Evolutionary conservation across 1,140 invertebrate genomes (phyloP).

Genomic region (Coelopa frigida): DNA sequence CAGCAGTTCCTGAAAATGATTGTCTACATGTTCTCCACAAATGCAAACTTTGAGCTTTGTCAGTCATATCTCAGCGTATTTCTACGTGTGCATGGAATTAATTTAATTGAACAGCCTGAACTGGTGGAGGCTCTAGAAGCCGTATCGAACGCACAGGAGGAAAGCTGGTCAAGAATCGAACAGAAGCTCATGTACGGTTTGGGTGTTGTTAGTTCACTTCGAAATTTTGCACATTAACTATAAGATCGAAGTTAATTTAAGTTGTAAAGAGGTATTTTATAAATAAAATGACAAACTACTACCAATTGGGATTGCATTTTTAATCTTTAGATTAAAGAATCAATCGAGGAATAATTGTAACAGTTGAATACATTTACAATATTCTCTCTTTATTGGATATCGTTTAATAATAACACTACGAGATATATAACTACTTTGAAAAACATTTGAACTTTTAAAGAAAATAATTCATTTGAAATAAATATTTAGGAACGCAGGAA

Average conservation of each 20-base stretch:
- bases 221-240: conserved; percentile 47
- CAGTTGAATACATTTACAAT: too few species aligned
- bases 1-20: conserved; percentile 75
- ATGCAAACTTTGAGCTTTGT: conserved; percentile 83
- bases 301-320: too few species aligned
- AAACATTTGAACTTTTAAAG: too few species aligned
- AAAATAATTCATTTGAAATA: too few species aligned
- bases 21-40: conserved; percentile 61
- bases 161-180: conserved; percentile 62
- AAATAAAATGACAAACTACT: too few species aligned
- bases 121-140: conserved; percentile 53
- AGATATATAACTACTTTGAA: too few species aligned
- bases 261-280: too few species aligned
- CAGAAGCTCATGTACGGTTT: conserved; percentile 68
- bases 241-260: conserved; percentile 10
- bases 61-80: conserved; percentile 89
- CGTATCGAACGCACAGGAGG: conserved; percentile 52
- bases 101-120: conserved; percentile 52
- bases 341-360: too few species aligned
- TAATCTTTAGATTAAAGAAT: too few species aligned
- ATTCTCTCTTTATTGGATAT: too few species aligned
- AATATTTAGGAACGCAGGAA: too few species aligned
- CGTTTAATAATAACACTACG: too few species aligned
- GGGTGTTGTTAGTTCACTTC: conserved; percentile 66
- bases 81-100: conserved; percentile 73